A percentile compares a stretch with the other conserved stretches of the same genome.
phyloP scores from a whole-genome alignment of 37 sponge, comb jelly and placozoan species.

The Oopsacas minuta region DNA sequence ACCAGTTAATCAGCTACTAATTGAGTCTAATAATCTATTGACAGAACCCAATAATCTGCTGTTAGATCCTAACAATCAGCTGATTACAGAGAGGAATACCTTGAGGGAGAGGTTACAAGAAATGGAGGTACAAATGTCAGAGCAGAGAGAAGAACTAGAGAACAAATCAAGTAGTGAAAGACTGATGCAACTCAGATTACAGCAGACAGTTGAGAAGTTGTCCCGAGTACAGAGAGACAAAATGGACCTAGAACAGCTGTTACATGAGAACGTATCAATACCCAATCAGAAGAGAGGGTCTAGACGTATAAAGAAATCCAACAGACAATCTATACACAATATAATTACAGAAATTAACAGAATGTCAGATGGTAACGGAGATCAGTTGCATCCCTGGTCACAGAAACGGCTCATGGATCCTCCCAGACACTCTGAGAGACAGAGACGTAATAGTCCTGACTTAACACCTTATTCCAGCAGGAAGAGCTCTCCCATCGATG shows the following conservation, averaged over 20 bases:
- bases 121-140: constrained; percentile 41
- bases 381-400: background rate
- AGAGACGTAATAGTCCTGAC: background rate
- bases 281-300: background rate
- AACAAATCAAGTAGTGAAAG: constrained; percentile 3
- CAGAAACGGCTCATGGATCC: background rate
- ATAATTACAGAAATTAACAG: constrained; percentile 48
- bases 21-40: background rate
- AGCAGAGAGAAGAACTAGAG: constrained; percentile 26
- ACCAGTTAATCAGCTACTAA: background rate
- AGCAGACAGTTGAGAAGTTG: background rate
- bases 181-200: constrained; percentile 22
- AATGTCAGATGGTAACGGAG: background rate
- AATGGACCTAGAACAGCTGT: background rate
- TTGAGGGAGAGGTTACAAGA: constrained; percentile 35
- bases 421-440: background rate
- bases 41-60: background rate
- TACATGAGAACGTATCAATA: background rate
- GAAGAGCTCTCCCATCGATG: background rate
- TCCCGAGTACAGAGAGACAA: background rate
- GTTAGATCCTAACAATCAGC: constrained; percentile 22
- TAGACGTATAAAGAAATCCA: background rate
- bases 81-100: background rate
- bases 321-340: constrained; percentile 31
- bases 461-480: background rate